phyloP scores from a whole-genome alignment of 2,113 vertebrate species.

The Sciurus niger region DNA sequence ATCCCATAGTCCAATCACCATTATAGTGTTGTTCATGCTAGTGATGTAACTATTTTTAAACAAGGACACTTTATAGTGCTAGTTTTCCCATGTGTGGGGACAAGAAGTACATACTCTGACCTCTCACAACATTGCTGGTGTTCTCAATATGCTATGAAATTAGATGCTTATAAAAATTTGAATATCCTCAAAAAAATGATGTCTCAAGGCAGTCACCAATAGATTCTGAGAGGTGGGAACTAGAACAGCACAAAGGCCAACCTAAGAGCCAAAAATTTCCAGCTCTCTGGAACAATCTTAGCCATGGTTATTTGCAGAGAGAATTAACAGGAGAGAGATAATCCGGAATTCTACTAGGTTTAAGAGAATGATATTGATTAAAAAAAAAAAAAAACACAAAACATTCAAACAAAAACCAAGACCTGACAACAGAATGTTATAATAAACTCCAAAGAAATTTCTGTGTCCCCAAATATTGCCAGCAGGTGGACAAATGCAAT shows the following conservation, averaged over 20 bases:
- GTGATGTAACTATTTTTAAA: too few relatives aligned
- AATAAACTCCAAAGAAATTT: neutral
- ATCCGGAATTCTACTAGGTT: neutral
- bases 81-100: too few relatives aligned
- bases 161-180: too few relatives aligned
- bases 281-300: neutral
- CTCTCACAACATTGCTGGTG: too few relatives aligned
- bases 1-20: too few relatives aligned
- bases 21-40: too few relatives aligned
- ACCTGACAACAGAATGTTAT: neutral
- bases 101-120: too few relatives aligned
- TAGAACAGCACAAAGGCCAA: neutral
- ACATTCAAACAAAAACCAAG: neutral
- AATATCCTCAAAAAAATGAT: neutral
- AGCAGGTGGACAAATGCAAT: neutral
- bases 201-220: neutral
- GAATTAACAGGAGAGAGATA: conserved; percentile 3
- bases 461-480: neutral
- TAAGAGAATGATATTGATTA: neutral
- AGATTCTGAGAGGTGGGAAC: neutral
- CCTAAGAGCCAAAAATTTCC: conserved; percentile 2
- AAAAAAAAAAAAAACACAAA: neutral
- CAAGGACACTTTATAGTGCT: too few relatives aligned
- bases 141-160: too few relatives aligned
- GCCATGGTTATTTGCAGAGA: neutral